Evolutionary conservation across 2,888 invertebrate species (phyloP).

Genomic region (Ariolimax columbianus): DNA sequence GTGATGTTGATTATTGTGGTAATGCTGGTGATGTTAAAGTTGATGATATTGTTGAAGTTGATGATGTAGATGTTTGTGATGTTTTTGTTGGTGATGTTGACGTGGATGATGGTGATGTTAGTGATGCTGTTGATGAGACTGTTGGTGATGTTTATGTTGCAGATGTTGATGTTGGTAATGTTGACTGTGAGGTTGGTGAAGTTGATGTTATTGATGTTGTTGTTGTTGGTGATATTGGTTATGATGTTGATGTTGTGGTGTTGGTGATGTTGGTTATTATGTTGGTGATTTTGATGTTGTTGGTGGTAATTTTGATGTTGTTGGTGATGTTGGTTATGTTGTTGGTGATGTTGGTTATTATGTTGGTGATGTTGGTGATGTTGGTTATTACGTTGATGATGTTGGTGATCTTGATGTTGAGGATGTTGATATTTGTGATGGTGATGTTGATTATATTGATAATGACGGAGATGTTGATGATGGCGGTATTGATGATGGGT

Average conservation of each 20-base stretch:
- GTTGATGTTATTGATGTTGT: background rate
- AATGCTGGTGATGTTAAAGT: background rate
- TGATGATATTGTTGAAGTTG: slow-evolving; percentile 30
- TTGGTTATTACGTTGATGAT: no score
- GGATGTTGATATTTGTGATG: no score
- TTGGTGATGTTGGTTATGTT: background rate
- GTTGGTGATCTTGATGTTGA: no score
- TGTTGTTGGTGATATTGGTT: background rate
- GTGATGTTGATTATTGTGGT: background rate
- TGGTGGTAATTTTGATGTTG: background rate
- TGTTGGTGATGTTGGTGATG: background rate
- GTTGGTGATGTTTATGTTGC: background rate
- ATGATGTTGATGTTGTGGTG: background rate
- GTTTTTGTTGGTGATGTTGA: slow-evolving; percentile 4
- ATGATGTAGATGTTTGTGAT: slow-evolving; percentile 40
- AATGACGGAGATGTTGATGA: no score
- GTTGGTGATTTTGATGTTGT: background rate
- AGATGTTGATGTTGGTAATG: background rate
- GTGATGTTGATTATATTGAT: no score
- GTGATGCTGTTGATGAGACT: background rate
- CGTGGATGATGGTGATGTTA: slow-evolving; percentile 35
- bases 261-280: background rate
- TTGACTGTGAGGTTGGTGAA: background rate
- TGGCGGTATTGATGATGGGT: no score
- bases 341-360: background rate